Conservation (phyloP, 1,140 invertebrate species). For the Lasioglossum baleicum region DNA sequence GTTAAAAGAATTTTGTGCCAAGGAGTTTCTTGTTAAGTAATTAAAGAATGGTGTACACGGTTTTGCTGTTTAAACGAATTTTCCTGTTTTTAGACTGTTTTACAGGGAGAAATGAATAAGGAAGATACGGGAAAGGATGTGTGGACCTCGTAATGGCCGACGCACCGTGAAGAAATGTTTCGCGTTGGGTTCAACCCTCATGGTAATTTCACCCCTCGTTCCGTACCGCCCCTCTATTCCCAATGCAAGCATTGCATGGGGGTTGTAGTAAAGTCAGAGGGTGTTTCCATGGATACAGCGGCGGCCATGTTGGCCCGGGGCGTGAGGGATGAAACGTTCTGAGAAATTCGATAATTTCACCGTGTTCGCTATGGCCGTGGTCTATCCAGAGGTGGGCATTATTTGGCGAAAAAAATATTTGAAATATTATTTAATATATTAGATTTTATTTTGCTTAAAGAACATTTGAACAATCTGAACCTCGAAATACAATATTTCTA, state of each 20-base stretch:
- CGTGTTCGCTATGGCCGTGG: constrained; percentile 51
- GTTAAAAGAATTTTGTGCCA: too few relatives aligned
- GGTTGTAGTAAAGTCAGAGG: constrained; percentile 29
- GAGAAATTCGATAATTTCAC: constrained; percentile 62
- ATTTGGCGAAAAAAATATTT: too few relatives aligned
- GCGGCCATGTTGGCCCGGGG: constrained; percentile 56
- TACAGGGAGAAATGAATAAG: not conserved
- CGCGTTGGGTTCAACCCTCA: constrained; percentile 42
- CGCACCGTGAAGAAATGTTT: constrained; percentile 22
- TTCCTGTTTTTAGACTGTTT: not conserved
- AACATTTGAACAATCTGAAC: too few relatives aligned
- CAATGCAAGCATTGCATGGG: constrained; percentile 16
- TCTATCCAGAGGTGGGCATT: too few relatives aligned
- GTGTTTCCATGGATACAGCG: constrained; percentile 64
- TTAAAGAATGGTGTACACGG: not conserved
- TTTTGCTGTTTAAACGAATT: not conserved
- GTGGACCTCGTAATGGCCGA: constrained; percentile 38
- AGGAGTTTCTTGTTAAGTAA: too few relatives aligned
- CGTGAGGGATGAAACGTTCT: constrained; percentile 45
- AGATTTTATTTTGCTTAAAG: too few relatives aligned
- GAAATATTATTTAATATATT: too few relatives aligned
- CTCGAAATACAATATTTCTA: too few relatives aligned
- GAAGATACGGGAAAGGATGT: not conserved
- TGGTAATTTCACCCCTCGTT: constrained; percentile 40
- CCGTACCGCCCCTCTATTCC: constrained; percentile 40